Evolutionary conservation across 2,888 invertebrate genomes (phyloP).

Genomic region (Pandemis corylana): DNA sequence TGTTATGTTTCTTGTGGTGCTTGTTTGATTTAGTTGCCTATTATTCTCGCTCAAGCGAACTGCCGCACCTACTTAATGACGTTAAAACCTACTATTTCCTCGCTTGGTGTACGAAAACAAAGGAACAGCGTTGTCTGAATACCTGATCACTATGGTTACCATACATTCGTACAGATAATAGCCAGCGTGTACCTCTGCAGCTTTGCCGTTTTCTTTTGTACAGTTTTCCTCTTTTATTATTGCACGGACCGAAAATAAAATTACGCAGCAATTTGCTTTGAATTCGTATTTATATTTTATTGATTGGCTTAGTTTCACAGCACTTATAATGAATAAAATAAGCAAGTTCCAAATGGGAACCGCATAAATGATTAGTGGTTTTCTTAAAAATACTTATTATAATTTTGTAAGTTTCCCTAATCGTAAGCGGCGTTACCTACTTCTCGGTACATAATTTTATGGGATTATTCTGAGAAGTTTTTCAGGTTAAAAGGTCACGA

Average conservation of each 20-base stretch:
- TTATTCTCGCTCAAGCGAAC: background rate
- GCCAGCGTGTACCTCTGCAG: background rate
- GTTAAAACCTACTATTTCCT: background rate
- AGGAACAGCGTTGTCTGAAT: background rate
- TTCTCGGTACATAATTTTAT: too few relatives aligned
- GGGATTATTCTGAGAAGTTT: background rate
- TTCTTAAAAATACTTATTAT: too few relatives aligned
- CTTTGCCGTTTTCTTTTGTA: background rate
- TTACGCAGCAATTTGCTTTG: background rate
- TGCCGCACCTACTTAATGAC: background rate
- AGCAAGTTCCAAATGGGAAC: background rate
- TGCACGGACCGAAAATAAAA: background rate
- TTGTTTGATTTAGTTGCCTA: slow-evolving; percentile 1
- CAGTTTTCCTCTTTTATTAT: background rate
- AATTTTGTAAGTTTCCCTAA: too few relatives aligned
- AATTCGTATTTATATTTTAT: background rate
- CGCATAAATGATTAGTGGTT: too few relatives aligned
- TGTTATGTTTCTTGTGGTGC: background rate
- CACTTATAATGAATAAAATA: background rate
- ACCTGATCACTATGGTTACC: background rate
- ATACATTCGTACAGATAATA: background rate
- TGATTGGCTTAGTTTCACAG: background rate
- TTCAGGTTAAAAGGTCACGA: background rate
- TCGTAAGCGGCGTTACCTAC: too few relatives aligned
- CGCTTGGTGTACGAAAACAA: background rate